Evolutionary conservation across 2,888 invertebrate genomes (phyloP), one percentile per base, ranked within the genome.

Genomic region (Acanthacorydalis orientalis): DNA sequence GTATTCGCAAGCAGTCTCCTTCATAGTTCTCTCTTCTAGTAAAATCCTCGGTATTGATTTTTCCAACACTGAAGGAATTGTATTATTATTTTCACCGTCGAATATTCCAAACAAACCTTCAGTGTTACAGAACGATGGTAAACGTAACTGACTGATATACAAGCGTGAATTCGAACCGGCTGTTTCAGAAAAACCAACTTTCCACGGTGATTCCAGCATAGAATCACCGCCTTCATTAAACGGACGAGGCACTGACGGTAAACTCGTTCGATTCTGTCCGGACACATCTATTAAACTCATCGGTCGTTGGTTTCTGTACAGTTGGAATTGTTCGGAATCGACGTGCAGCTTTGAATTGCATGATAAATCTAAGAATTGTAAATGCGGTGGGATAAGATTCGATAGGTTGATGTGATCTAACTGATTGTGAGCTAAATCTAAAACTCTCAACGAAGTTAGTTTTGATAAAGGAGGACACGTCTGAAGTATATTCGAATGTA

Each of bases 381-480:
- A 68, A 60, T 86, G 86, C 45, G 83, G 81, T 2, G 88, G 86
- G 38, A 88, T 83, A 46, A 89, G 62, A 4, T 77, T 72, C 48
- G 79, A 73, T 54, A 89, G 68, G 64, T 88, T 86, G 48, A 89
- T 75, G 53, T 80, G 78, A 60, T 87, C 85, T 46, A 89, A 64
- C 60, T 87, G 84, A 61, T 89, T 89, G 59, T 89, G 87, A 0
- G 89, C 87, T 54, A 89, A 72, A 64, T 89, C 89, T 49, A 89
- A 67, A 14, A 88, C 85, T 68, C 82, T 79, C 4, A 89, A 67
- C 2, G 80, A 78, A 33, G 74, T 69, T 56, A 84, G 75, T 60
- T 78, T 80, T n/a, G 80, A 80, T 57, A 89, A 74, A 60, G 78
- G 78, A 1, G 88, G 88, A 44, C 83, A 80, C 31, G 75, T 75